Conservation (phyloP, 2,888 invertebrate species). For the Timandra comae region DNA sequence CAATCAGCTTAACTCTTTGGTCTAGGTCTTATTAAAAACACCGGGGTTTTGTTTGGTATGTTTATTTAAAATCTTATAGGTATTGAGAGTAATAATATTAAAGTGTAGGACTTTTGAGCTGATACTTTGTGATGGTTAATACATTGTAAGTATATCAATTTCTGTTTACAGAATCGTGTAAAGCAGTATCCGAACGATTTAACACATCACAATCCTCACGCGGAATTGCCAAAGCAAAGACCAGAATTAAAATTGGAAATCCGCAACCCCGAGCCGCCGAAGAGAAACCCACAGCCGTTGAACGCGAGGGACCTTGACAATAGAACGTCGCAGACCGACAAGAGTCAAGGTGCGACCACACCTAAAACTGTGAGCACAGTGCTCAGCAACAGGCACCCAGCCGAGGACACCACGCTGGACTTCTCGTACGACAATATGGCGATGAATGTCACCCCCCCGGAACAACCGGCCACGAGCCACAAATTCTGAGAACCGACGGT, state of each 20-base stretch:
- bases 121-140: too few species aligned
- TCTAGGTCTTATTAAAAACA: too few species aligned
- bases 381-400: constrained; percentile 83
- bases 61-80: too few species aligned
- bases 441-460: constrained; percentile 81
- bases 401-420: constrained; percentile 85
- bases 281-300: constrained; percentile 50
- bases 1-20: too few species aligned
- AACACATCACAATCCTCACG: constrained; percentile 69
- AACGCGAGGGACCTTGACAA: constrained; percentile 57
- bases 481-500: constrained; percentile 49
- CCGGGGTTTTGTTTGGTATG: too few species aligned
- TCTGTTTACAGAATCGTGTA: constrained; percentile 55
- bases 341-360: constrained; percentile 76
- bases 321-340: constrained; percentile 61
- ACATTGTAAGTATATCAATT: too few species aligned
- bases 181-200: constrained; percentile 62
- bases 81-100: too few species aligned
- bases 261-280: constrained; percentile 57
- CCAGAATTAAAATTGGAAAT: constrained; percentile 63
- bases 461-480: constrained; percentile 50
- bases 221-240: constrained; percentile 60
- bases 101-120: too few species aligned
- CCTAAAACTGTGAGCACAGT: constrained; percentile 83
- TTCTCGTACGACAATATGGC: constrained; percentile 88